phyloP scores from a whole-genome alignment of 2,797 vertebrate species.

The Coregonus ussuriensis region DNA sequence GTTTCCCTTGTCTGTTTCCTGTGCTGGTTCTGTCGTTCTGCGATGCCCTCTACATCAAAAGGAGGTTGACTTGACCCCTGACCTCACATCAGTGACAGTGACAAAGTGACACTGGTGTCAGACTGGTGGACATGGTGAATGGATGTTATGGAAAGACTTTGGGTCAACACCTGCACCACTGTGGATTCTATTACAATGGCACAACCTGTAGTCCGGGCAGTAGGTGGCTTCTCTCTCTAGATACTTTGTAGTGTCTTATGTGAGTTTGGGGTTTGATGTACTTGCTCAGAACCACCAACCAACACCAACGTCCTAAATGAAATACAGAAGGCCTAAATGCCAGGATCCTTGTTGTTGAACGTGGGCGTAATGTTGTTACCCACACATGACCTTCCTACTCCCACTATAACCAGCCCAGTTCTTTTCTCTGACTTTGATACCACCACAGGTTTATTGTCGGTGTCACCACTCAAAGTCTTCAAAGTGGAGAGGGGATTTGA shows the following conservation, averaged over 20 bases:
- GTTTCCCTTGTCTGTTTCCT: constrained; percentile 49
- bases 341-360: constrained; percentile 25
- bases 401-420: constrained; percentile 22
- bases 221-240: background rate
- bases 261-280: background rate
- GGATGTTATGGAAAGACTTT: background rate
- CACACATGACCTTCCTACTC: constrained; percentile 36
- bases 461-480: constrained; percentile 31
- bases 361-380: constrained; percentile 52
- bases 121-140: constrained; percentile 3
- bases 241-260: background rate
- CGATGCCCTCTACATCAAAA: constrained; percentile 44
- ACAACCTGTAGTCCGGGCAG: constrained; percentile 24
- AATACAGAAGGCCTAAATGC: background rate
- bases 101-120: background rate
- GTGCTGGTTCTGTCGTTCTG: constrained; percentile 48
- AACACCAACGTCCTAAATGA: background rate
- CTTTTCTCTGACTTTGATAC: constrained; percentile 39
- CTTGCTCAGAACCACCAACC: background rate
- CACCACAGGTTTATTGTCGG: constrained; percentile 34
- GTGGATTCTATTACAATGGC: too few species aligned
- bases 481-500: constrained; percentile 13
- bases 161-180: too few species aligned
- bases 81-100: constrained; percentile 23
- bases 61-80: constrained; percentile 22